phyloP scores from a whole-genome alignment of 1,140 invertebrate species.

The Conus ventricosus region DNA sequence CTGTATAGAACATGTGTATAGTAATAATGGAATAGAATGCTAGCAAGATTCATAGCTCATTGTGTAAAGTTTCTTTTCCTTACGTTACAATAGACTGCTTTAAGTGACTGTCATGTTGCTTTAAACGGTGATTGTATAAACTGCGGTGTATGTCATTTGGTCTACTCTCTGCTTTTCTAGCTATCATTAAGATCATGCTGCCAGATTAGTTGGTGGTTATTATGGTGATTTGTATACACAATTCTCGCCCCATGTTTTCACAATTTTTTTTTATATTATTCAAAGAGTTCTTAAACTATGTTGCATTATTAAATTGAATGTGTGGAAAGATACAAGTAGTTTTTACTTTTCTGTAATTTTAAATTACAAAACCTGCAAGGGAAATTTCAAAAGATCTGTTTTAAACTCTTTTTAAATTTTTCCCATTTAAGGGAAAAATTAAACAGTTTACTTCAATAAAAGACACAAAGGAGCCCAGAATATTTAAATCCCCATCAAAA shows the following conservation, averaged over 20 bases:
- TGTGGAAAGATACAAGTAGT: background rate
- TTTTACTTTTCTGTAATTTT: background rate
- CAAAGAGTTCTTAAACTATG: background rate
- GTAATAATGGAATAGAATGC: background rate
- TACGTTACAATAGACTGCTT: background rate
- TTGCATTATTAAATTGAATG: background rate
- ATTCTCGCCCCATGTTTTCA: background rate
- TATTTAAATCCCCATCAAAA: background rate
- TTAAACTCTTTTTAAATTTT: too few relatives aligned
- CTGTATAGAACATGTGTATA: background rate
- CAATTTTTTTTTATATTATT: background rate
- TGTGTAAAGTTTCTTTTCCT: background rate
- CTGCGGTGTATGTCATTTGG: background rate
- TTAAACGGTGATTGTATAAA: background rate
- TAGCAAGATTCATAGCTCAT: background rate
- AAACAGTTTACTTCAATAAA: too few relatives aligned
- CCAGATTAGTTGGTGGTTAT: background rate
- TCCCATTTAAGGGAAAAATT: too few relatives aligned
- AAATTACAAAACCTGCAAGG: background rate
- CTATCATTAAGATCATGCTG: background rate
- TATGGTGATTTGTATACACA: background rate
- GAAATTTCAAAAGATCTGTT: background rate
- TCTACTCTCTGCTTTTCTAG: background rate
- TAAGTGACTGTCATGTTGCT: background rate
- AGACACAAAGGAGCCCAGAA: background rate